Evolutionary conservation across 2,113 vertebrate genomes (phyloP).

Genomic region (Oreochromis niloticus): DNA sequence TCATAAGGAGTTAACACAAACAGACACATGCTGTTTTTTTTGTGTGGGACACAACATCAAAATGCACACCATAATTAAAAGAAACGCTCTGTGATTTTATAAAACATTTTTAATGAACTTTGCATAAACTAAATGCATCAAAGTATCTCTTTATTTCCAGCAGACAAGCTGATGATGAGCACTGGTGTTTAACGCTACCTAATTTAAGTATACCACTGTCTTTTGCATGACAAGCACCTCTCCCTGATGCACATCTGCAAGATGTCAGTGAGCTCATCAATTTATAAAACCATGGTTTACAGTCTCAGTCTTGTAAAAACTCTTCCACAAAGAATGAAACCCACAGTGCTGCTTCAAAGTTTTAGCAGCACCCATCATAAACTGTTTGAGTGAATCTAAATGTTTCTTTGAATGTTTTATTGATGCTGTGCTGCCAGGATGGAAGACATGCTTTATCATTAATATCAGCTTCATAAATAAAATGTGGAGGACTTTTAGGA

Average conservation of each 20-base stretch:
- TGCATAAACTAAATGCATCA: background rate
- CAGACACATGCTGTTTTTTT: background rate
- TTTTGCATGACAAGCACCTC: background rate
- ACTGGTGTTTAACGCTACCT: fast-evolving
- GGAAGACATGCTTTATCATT: background rate
- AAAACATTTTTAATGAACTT: background rate
- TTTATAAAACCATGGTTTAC: background rate
- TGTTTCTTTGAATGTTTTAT: background rate
- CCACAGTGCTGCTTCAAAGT: background rate
- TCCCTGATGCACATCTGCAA: background rate
- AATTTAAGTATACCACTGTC: background rate
- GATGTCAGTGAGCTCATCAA: background rate
- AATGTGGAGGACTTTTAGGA: background rate
- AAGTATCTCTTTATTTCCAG: background rate
- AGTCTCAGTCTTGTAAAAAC: background rate
- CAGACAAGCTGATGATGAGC: background rate
- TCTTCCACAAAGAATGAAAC: background rate
- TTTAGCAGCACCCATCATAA: background rate
- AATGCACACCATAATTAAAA: background rate
- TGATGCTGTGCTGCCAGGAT: background rate
- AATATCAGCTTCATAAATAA: background rate
- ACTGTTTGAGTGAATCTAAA: background rate
- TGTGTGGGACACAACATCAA: background rate
- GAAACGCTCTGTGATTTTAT: background rate
- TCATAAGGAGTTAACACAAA: background rate